Conservation (phyloP, 2,888 invertebrate genomes). For the Agrypnus murinus region DNA sequence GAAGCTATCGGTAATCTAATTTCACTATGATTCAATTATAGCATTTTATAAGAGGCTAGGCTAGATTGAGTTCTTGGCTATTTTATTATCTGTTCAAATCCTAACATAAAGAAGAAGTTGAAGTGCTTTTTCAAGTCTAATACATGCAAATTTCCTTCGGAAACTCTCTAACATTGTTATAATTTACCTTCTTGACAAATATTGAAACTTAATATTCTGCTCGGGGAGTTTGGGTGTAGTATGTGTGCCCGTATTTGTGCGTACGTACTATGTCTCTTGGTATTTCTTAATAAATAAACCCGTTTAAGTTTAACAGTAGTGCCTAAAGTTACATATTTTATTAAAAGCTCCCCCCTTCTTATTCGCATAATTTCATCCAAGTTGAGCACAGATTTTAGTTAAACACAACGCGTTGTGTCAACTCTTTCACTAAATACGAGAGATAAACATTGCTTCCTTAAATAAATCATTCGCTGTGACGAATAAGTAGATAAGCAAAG, state of each 20-base stretch:
- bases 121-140: not conserved
- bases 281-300: conserved; percentile 3
- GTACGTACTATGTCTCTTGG: no score
- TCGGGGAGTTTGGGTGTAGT: not conserved
- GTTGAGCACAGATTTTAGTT: not conserved
- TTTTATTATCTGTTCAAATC: no score
- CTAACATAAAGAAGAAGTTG: not conserved
- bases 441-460: no score
- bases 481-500: no score
- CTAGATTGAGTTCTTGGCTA: not conserved
- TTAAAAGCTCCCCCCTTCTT: not conserved
- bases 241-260: not conserved
- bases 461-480: no score
- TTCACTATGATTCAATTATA: conserved; percentile 34
- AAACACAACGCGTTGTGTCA: not conserved
- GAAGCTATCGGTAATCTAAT: conserved; percentile 36
- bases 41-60: not conserved
- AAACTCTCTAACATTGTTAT: conserved; percentile 8
- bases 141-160: not conserved
- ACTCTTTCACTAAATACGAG: no score
- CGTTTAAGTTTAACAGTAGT: not conserved
- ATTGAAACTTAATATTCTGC: conserved; percentile 13
- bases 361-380: not conserved
- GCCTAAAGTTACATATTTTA: not conserved
- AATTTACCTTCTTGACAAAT: conserved; percentile 3